A percentile compares a stretch with the other conserved stretches of the same genome.
phyloP scores from a whole-genome alignment of 2,113 vertebrate genomes.

The Dipodomys stephensi region DNA sequence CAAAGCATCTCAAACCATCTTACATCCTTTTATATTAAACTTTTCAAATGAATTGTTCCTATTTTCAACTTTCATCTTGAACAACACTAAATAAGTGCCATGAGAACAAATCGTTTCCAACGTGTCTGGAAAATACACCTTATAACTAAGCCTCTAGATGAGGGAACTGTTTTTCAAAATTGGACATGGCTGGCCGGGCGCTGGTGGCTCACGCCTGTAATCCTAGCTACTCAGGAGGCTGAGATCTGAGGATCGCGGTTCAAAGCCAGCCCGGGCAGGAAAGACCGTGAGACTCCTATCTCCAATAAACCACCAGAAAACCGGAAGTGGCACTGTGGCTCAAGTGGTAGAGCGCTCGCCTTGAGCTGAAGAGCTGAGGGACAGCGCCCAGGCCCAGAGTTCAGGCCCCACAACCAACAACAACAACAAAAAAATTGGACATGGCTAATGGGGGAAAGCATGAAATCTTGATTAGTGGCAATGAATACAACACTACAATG shows the following conservation, averaged over 20 bases:
- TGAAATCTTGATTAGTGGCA: background rate
- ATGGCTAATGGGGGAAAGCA: background rate
- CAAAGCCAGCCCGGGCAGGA: too few species aligned
- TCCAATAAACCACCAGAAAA: too few species aligned
- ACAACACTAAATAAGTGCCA: constrained; percentile 34
- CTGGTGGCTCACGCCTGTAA: too few species aligned
- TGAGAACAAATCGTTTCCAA: constrained; percentile 20
- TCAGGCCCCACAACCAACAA: too few species aligned
- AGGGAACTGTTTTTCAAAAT: background rate
- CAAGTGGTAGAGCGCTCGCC: too few species aligned
- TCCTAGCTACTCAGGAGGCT: too few species aligned
- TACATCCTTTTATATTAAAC: background rate
- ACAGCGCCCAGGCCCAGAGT: too few species aligned
- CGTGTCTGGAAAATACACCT: background rate
- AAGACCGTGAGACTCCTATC: too few species aligned
- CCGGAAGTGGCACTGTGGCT: too few species aligned
- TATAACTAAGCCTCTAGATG: background rate
- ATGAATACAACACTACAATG: background rate
- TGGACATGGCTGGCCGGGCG: too few species aligned
- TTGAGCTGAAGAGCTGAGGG: too few species aligned
- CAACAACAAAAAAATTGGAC: background rate
- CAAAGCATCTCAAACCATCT: constrained; percentile 6
- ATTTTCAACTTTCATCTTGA: constrained; percentile 27
- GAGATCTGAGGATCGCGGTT: too few species aligned
- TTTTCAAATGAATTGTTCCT: constrained; percentile 1